These are phyloP conservation scores for Gerris buenoi DNA, from an alignment of 1,140 invertebrate species.

Conservation along the genomic window DNA sequence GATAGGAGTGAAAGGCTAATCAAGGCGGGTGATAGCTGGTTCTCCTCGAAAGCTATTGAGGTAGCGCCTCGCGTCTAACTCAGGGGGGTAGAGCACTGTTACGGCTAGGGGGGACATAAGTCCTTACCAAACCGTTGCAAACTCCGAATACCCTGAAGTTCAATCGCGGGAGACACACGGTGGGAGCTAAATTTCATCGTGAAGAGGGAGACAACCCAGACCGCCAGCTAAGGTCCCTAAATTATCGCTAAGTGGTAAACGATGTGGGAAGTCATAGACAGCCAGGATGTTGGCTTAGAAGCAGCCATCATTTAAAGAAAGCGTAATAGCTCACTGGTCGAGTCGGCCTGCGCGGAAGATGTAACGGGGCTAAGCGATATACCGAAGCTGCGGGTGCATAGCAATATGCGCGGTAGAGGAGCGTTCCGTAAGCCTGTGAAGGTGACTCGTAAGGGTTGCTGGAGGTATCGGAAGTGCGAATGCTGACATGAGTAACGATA, in stretches of 20 bases:
- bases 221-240: slow-evolving; percentile 30
- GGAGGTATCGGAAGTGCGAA: background rate
- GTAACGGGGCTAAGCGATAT: background rate
- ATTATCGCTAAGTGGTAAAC: slow-evolving; percentile 27
- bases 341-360: slow-evolving; percentile 25
- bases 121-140: background rate
- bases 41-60: slow-evolving; percentile 29
- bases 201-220: slow-evolving; percentile 31
- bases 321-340: slow-evolving; percentile 33
- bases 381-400: background rate
- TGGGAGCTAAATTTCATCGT: slow-evolving; percentile 25
- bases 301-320: slow-evolving; percentile 33
- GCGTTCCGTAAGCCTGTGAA: background rate
- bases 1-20: slow-evolving; percentile 29
- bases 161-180: background rate
- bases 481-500: background rate
- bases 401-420: background rate
- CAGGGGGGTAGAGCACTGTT: background rate
- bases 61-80: slow-evolving; percentile 22
- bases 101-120: background rate
- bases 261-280: slow-evolving; percentile 28
- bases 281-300: slow-evolving; percentile 31
- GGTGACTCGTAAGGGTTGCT: background rate
- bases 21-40: slow-evolving; percentile 29
- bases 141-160: background rate